Percentiles rank a stretch among this genome's conserved stretches.
Conservation (phyloP, 1,140 invertebrate species). For the Subanguina moxae region DNA sequence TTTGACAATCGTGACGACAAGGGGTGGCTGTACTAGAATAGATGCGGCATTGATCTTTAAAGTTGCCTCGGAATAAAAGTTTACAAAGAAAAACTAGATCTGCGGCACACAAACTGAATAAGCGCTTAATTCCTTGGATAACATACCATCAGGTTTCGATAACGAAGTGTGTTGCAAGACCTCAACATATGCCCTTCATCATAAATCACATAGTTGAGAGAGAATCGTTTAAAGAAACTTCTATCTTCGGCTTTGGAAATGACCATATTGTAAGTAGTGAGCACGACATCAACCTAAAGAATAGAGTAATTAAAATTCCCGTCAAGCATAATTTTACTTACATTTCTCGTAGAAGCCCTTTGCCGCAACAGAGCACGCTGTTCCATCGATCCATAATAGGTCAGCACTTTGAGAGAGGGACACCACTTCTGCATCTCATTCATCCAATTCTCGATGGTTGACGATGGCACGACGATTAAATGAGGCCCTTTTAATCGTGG, state of each 20-base stretch:
- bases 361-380: conserved; percentile 37
- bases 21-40: too few species aligned
- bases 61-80: too few species aligned
- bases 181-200: conserved; percentile 97
- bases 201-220: conserved; percentile 84
- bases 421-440: conserved; percentile 47
- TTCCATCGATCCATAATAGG: conserved; percentile 46
- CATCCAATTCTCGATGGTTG: conserved; percentile 56
- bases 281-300: conserved; percentile 42
- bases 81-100: too few species aligned
- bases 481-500: conserved; percentile 39
- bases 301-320: conserved; percentile 14
- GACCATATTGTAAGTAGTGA: conserved; percentile 62
- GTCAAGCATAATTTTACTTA: conserved; percentile 19
- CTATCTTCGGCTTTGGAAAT: conserved; percentile 79
- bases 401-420: conserved; percentile 43
- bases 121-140: too few species aligned
- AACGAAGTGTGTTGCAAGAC: conserved; percentile 76
- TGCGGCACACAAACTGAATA: too few species aligned
- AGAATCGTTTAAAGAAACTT: conserved; percentile 80
- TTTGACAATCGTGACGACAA: too few species aligned
- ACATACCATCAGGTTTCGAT: background rate
- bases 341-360: conserved; percentile 30
- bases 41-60: too few species aligned
- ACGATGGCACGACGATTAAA: conserved; percentile 53